phyloP scores from a whole-genome alignment of 2,113 vertebrate genomes.

The Lutjanus erythropterus region DNA sequence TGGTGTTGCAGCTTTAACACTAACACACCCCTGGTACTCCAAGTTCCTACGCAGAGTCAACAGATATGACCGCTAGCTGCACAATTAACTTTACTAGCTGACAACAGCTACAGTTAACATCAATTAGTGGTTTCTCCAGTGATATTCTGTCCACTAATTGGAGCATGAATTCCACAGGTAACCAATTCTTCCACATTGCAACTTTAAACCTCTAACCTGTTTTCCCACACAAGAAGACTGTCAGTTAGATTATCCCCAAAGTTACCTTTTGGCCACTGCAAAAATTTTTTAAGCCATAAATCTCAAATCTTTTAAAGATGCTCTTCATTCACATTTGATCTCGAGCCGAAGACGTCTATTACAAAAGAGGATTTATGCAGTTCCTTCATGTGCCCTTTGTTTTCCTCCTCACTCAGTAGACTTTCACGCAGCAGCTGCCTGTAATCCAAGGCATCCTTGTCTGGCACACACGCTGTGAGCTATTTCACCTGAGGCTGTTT shows the following conservation, averaged over 20 bases:
- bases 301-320: conserved; percentile 20
- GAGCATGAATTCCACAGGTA: too few species aligned
- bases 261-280: conserved; percentile 3
- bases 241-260: background rate
- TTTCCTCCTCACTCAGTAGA: conserved; percentile 20
- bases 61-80: too few species aligned
- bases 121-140: too few species aligned
- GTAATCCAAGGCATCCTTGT: conserved; percentile 64
- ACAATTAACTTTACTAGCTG: too few species aligned
- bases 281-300: background rate
- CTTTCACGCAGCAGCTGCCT: conserved; percentile 58
- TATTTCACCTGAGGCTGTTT: conserved; percentile 65
- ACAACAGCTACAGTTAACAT: too few species aligned
- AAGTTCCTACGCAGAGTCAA: too few species aligned
- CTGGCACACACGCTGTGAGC: conserved; percentile 51
- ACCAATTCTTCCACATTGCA: too few species aligned
- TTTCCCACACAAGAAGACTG: background rate
- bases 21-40: too few species aligned
- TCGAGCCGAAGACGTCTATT: conserved; percentile 24
- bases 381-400: conserved; percentile 18
- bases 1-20: too few species aligned
- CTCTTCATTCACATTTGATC: conserved; percentile 31
- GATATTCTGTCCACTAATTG: too few species aligned
- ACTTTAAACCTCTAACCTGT: too few species aligned
- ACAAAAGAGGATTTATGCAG: conserved; percentile 40